These are phyloP conservation scores for Ictalurus punctatus DNA, from an alignment of 2,113 vertebrate species.

Conservation along the genomic window DNA sequence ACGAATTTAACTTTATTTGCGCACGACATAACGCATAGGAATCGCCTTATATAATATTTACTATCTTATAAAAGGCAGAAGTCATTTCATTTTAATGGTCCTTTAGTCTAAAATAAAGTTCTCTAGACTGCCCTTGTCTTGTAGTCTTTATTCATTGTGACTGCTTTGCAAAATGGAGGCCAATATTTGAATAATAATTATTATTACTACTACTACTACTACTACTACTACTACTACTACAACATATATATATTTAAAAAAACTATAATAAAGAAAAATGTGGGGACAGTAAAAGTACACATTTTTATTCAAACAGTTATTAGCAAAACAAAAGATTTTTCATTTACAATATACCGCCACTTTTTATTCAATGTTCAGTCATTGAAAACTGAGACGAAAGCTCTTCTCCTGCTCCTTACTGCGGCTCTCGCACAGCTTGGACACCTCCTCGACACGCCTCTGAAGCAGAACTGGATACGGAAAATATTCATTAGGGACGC, in stretches of 20 bases:
- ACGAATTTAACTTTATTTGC: neutral
- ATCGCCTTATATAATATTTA: neutral
- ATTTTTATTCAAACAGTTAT: slow-evolving; percentile 43
- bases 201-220: too few relatives aligned
- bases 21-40: neutral
- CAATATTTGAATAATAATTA: too few relatives aligned
- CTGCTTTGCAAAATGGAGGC: neutral
- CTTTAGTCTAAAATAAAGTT: neutral
- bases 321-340: slow-evolving; percentile 24
- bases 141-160: neutral
- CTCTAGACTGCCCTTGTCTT: too few relatives aligned
- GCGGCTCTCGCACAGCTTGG: slow-evolving; percentile 86
- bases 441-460: slow-evolving; percentile 92
- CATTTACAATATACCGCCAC: slow-evolving; percentile 21
- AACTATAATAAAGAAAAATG: neutral
- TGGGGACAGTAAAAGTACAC: slow-evolving; percentile 6
- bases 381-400: slow-evolving; percentile 84
- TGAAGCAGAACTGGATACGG: slow-evolving; percentile 77
- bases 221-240: too few relatives aligned
- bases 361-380: slow-evolving; percentile 30
- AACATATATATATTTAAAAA: too few relatives aligned
- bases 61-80: neutral
- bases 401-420: slow-evolving; percentile 94
- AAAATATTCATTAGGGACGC: neutral
- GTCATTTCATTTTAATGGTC: neutral